phyloP scores from a whole-genome alignment of 2,888 invertebrate genomes.

The Apodemia mormo region DNA sequence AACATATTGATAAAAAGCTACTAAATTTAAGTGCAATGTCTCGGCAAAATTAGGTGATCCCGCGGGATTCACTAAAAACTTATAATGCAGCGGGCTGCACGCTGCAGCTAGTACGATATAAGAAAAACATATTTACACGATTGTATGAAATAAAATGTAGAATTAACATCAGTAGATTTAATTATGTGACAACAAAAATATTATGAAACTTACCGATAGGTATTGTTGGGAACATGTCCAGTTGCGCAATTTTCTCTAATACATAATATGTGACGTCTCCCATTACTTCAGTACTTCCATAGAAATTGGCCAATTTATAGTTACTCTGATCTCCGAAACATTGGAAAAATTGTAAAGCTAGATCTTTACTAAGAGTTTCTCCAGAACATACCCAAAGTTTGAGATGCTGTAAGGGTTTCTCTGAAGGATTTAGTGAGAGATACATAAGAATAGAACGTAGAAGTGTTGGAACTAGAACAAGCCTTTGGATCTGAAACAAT shows the following conservation, averaged over 20 bases:
- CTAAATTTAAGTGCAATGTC: too few relatives aligned
- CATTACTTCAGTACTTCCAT: constrained; percentile 96
- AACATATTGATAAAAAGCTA: too few relatives aligned
- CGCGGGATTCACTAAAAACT: too few relatives aligned
- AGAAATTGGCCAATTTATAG: constrained; percentile 91
- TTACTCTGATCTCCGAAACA: constrained; percentile 84
- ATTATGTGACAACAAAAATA: background rate
- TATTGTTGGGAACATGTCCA: constrained; percentile 85
- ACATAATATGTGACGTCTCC: constrained; percentile 93
- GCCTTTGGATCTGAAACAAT: constrained; percentile 84
- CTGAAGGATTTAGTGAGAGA: constrained; percentile 82
- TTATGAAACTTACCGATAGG: constrained; percentile 86
- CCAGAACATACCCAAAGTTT: constrained; percentile 94
- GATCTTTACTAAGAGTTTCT: constrained; percentile 86
- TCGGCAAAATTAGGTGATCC: too few relatives aligned
- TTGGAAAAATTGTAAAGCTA: constrained; percentile 89
- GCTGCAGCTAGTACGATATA: too few relatives aligned
- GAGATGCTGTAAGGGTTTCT: constrained; percentile 80
- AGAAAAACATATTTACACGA: too few relatives aligned
- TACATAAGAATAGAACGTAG: constrained; percentile 90
- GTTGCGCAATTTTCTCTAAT: constrained; percentile 82
- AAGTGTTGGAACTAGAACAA: constrained; percentile 92
- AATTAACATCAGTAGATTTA: too few relatives aligned
- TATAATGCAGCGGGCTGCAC: too few relatives aligned
- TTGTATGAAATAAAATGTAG: too few relatives aligned